phyloP scores from a whole-genome alignment of 2,888 invertebrate species.

The Neocrepidodera transversa region DNA sequence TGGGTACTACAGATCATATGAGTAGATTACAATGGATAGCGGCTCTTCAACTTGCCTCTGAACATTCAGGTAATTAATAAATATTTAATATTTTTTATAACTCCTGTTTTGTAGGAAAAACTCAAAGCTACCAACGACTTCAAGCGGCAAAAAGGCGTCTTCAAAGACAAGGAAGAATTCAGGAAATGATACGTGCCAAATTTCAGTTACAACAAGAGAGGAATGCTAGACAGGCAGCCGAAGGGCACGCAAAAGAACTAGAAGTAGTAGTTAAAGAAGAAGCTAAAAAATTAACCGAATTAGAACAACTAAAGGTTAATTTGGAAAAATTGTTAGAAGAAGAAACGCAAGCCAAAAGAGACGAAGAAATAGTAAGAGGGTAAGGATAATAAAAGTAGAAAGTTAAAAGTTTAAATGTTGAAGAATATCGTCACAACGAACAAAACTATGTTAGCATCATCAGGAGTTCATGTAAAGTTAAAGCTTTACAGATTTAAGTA shows the following conservation, averaged over 20 bases:
- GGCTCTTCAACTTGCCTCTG: slow-evolving; percentile 75
- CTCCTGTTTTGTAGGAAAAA: slow-evolving; percentile 60
- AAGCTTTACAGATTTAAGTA: too few relatives aligned
- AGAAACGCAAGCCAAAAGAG: slow-evolving; percentile 83
- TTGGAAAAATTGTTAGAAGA: slow-evolving; percentile 77
- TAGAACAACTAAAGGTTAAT: slow-evolving; percentile 74
- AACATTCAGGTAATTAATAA: slow-evolving; percentile 64
- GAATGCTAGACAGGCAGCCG: slow-evolving; percentile 67
- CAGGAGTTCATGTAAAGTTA: too few relatives aligned
- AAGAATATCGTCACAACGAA: too few relatives aligned
- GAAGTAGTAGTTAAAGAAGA: slow-evolving; percentile 75
- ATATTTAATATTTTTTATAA: not conserved
- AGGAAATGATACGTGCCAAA: slow-evolving; percentile 68
- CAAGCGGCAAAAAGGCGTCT: slow-evolving; percentile 64
- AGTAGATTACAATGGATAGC: slow-evolving; percentile 80
- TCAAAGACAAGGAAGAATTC: slow-evolving; percentile 65
- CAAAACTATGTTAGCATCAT: too few relatives aligned
- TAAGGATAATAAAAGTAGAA: slow-evolving; percentile 15
- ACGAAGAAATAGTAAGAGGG: slow-evolving; percentile 81
- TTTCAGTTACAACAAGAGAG: slow-evolving; percentile 71
- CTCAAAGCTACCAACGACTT: slow-evolving; percentile 74
- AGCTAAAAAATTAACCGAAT: slow-evolving; percentile 74
- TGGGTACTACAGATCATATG: slow-evolving; percentile 78
- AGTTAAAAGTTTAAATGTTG: too few relatives aligned
- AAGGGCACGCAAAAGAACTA: slow-evolving; percentile 69